Evolutionary conservation across 2,797 vertebrate genomes (phyloP).

Genomic region (Tragopan temminckii): DNA sequence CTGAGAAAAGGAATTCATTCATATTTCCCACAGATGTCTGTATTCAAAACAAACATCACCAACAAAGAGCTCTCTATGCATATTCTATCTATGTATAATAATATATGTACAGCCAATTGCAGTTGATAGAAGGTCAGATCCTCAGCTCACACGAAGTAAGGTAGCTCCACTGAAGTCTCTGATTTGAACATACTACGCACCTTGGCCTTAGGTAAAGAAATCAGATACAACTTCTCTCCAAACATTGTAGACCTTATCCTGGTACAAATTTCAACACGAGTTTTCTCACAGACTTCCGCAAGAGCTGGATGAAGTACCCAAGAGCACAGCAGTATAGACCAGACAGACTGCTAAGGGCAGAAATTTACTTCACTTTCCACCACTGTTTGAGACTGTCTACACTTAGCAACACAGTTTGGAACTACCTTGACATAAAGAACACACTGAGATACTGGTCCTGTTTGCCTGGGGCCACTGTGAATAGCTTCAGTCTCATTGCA

Average conservation of each 20-base stretch:
- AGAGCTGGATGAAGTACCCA: background rate
- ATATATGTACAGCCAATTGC: background rate
- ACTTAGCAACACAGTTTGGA: background rate
- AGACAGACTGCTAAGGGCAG: background rate
- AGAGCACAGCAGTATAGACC: background rate
- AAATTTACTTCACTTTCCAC: background rate
- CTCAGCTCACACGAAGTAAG: background rate
- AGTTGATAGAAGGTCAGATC: background rate
- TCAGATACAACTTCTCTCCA: background rate
- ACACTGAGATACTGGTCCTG: background rate
- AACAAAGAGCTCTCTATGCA: background rate
- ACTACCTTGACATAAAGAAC: background rate
- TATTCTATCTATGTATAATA: background rate
- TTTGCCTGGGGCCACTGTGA: background rate
- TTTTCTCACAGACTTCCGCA: background rate
- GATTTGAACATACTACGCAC: background rate
- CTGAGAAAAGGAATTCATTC: background rate
- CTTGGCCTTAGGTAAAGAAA: background rate
- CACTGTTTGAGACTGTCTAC: background rate
- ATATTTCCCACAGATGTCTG: background rate
- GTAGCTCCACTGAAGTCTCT: background rate
- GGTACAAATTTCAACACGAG: background rate
- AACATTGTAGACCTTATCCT: background rate
- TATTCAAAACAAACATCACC: background rate
- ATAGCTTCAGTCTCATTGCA: slow-evolving; percentile 7